Conservation (phyloP, 2,113 vertebrate genomes). For the Sclerurus mexicanus region DNA sequence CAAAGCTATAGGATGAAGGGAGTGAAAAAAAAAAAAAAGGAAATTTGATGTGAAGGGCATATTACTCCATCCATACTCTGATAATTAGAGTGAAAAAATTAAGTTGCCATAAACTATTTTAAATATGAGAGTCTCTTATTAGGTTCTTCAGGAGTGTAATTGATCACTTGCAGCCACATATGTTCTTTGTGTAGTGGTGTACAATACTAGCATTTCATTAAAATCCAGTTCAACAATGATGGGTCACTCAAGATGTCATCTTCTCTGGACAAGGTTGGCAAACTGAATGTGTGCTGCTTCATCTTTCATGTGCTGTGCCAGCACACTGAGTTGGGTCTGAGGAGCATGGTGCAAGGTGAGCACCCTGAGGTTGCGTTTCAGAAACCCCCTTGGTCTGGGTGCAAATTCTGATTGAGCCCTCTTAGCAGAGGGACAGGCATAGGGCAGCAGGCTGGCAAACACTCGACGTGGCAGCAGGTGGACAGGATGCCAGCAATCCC, state of each 20-base stretch:
- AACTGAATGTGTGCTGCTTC: neutral
- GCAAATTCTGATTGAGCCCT: too few relatives aligned
- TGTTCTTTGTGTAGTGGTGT: slow-evolving; percentile 13
- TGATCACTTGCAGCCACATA: slow-evolving; percentile 60
- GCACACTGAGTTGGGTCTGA: neutral
- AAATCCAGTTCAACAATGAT: slow-evolving; percentile 51
- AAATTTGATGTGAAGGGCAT: neutral
- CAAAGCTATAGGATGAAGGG: neutral
- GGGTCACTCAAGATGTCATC: slow-evolving; percentile 31
- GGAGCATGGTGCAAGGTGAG: neutral
- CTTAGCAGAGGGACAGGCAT: neutral
- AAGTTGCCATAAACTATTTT: slow-evolving; percentile 57
- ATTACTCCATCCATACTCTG: slow-evolving; percentile 10
- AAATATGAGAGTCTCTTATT: slow-evolving; percentile 57
- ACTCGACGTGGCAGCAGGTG: fast-evolving
- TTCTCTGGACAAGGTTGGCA: neutral
- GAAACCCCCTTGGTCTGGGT: neutral
- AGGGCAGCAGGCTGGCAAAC: neutral
- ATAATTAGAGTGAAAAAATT: slow-evolving; percentile 61
- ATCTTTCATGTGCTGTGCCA: neutral
- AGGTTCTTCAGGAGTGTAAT: slow-evolving; percentile 62
- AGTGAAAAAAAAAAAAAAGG: neutral
- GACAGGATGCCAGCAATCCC: neutral
- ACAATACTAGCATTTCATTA: slow-evolving; percentile 53
- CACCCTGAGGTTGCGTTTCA: fast-evolving